Evolutionary conservation across 2,888 invertebrate species (phyloP), one percentile per base, ranked within the genome.

Genomic region (Eupelmus urozonus): DNA sequence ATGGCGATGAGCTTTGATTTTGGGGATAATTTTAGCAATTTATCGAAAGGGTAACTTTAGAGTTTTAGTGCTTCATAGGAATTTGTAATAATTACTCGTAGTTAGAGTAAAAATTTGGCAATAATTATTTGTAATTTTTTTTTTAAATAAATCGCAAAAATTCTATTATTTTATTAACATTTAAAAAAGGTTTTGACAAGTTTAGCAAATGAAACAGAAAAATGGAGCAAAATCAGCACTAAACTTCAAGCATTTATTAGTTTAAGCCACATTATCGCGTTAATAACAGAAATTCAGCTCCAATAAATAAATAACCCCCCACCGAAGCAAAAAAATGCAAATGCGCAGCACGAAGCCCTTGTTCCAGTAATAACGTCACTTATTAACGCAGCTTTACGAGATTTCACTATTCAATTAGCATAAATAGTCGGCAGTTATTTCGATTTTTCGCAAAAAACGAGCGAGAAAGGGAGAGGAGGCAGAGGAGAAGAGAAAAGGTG

Each of bases 391-490:
- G 42, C 49, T 74, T 63, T 74, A 70, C 69, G 74, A 27, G 42
- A 49, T 57, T 73, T 78, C 45, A 42, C 67, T 73, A 74, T 74
- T 74, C 67, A 78, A 78, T 78, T 78, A 78, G 73, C 78, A 78
- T 78, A 78, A 74, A 78, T 67, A 74, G 62, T 59, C 55, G 63
- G 69, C 27, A 27, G 45, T 63, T 59, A 62, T 70, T 76, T 76
- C n/a, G 62, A 63, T 45, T 57, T 63, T 69, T 29, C 57, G 49
- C 59, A 23, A 65, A 65, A 55, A 60, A 53, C 55, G 23, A 7
- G 20, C 11, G 20, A 40, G 20, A 1, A 13, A 34, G 45, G 0
- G 40, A 18, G 25, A 23, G 16, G 27, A 53, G 27, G 9, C 1
- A 49, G 42, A 29, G 62, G 25, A 23, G 16, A 23, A 7, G 16